These are phyloP conservation scores for Diacarnus erythraeanus DNA, from an alignment of 37 sponge, comb jelly and placozoan genomes.

Conservation along the genomic window DNA sequence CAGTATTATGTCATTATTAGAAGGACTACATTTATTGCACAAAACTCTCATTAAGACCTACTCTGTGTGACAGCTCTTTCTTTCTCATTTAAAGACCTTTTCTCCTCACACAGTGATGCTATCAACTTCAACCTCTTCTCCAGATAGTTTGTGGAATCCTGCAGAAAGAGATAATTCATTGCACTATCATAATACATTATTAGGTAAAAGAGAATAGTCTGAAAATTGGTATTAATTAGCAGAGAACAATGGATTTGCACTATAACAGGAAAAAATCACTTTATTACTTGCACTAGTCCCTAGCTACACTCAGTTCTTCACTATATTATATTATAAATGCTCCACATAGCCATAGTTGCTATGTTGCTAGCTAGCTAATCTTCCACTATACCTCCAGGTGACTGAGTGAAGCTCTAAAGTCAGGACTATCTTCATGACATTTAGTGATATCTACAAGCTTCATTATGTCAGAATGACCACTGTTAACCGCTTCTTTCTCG, in stretches of 20 bases:
- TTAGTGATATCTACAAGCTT: conserved; percentile 60
- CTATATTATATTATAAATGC: too few species aligned
- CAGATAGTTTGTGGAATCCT: conserved; percentile 46
- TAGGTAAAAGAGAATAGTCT: too few species aligned
- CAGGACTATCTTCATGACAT: conserved; percentile 66
- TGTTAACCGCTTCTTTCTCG: too few species aligned
- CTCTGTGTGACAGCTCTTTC: conserved; percentile 38
- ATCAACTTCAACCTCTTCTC: conserved; percentile 55
- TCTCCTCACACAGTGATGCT: conserved; percentile 39
- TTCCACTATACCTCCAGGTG: conserved; percentile 45
- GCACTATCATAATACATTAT: background rate
- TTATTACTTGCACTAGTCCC: too few species aligned
- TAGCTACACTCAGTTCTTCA: too few species aligned
- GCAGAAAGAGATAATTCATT: background rate
- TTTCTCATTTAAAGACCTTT: conserved; percentile 26
- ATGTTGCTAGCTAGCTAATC: background rate
- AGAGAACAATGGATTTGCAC: too few species aligned
- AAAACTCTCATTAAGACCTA: conserved; percentile 5
- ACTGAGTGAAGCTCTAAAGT: conserved; percentile 30
- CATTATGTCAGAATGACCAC: too few species aligned
- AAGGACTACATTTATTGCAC: background rate
- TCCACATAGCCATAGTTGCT: too few species aligned
- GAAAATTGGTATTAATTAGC: too few species aligned
- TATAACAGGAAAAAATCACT: too few species aligned
- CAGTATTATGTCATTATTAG: background rate